Evolutionary conservation across 2,113 vertebrate species (phyloP), one percentile per base, ranked within the genome.

Genomic region (Galbula dea): DNA sequence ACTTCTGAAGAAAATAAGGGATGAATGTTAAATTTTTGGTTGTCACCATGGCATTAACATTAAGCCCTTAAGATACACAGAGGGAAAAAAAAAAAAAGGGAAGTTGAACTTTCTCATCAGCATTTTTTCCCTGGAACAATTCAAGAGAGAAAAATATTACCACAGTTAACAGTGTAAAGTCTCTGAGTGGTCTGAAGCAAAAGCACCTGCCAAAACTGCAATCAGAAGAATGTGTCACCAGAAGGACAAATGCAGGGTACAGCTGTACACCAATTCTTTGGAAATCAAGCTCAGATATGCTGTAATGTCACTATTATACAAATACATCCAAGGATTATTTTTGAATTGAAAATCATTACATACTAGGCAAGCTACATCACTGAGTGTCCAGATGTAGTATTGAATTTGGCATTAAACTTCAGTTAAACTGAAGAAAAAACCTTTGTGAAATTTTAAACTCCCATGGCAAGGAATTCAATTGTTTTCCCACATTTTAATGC

Each of bases 141-240:
- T 95, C 81, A 92, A 87, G 77, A 66, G 77, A 89, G 90, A 92
- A 94, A 96, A 96, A 96, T 93, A 84, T 87, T 94, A 93, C 74
- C 63, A 51, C 62, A 66, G 86, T 93, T 96, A 96, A 96, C 92
- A 94, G 82, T 66, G 48, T 88, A 89, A 87, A 91, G 74, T 83
- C 78, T 94, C 67, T 63, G 75, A 83, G 67, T 83, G 67, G 78
- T 91, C 96, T 94, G 91, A 94, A 96, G 95, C 94, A 95, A 94
- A 96, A 95, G 67, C 48, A 94, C 75, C 89, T 93, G 80, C 91
- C 83, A 92, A 71, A 89, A 86, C 22, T 52, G 29, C 77, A 95
- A 11, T 94, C 77, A 84, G 49, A 61, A 26, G 17, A 80, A 78
- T 93, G 93, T 94, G 94, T 94, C 74, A 75, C 23, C 72, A 90